These are phyloP conservation scores for Ibycter americanus DNA, from an alignment of 2,797 vertebrate genomes.

Conservation along the genomic window DNA sequence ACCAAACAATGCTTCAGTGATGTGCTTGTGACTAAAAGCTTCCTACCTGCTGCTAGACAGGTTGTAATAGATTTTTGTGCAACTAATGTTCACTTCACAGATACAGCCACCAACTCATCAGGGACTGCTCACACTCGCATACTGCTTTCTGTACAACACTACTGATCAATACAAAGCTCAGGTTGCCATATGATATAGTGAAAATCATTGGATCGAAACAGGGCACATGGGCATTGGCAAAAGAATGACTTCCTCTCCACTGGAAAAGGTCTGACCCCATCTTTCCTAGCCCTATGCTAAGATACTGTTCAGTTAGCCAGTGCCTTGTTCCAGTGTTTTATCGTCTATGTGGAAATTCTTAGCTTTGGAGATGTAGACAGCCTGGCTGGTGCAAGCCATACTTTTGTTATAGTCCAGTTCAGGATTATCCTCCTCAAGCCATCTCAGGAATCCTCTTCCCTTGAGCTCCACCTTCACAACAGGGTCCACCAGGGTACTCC, in stretches of 20 bases:
- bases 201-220: neutral
- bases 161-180: rapidly evolving
- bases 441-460: neutral
- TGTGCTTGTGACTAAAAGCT: neutral
- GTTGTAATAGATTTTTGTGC: neutral
- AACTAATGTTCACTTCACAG: neutral
- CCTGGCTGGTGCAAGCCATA: neutral
- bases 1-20: neutral
- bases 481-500: neutral
- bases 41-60: neutral
- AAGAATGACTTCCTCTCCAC: neutral
- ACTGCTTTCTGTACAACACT: neutral
- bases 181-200: neutral
- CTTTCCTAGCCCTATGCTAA: neutral
- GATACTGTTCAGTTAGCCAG: neutral
- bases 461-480: neutral
- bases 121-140: neutral
- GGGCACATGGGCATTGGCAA: neutral
- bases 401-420: neutral
- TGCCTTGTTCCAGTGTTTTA: rapidly evolving
- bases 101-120: rapidly evolving
- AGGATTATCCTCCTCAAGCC: neutral
- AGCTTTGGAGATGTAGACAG: neutral
- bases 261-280: neutral
- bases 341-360: neutral